Evolutionary conservation across 2,113 vertebrate species (phyloP), one percentile per base, ranked within the genome.

Genomic region (Spea bombifrons): DNA sequence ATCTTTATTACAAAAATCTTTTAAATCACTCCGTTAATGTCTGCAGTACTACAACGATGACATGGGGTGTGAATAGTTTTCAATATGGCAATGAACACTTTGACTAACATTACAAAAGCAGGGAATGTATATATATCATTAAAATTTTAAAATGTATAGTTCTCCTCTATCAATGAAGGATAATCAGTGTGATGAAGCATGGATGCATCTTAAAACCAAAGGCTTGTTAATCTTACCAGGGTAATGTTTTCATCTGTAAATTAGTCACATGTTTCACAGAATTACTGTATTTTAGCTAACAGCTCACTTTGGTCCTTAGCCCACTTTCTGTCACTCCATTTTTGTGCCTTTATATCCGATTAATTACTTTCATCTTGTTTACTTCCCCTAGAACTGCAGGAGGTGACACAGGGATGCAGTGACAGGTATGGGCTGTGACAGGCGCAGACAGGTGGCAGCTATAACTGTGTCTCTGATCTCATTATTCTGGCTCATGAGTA

Each of bases 381-480:
- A 78, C 83, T 82, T 47, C 75, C 81, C 7, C 16, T 73, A 76
- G 76, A 72, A 50, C 0, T 0, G 0, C 43, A 75, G 73, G 68
- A 82, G 79, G 73, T 75, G 82, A 52, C 77, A 77, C 0, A 0
- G 0, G 0, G 53, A 66, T 45, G 0, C 0, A 66, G 65, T 49
- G 81, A 65, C 5, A 67, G 76, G 1, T 0, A 65, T 0, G 9
- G 2, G 50, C 44, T 55, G 3, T 76, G 71, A 76, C 68, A 74
- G 59, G 0, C 0, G 17, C 81, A 85, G 82, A 83, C 84, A 87
- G 85, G 81, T 85, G 85, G 82, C 63, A 84, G 84, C 83, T 84
- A 48, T 85, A 85, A 84, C 82, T 9, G 7, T 83, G 85, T 84
- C 70, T 13, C 5, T 85, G 84, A 84, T 87, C 81, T 86, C 82